A percentile compares a stretch with the other conserved stretches of the same genome.
Conservation (phyloP, 1,140 invertebrate species). For the Cydia amplana region DNA sequence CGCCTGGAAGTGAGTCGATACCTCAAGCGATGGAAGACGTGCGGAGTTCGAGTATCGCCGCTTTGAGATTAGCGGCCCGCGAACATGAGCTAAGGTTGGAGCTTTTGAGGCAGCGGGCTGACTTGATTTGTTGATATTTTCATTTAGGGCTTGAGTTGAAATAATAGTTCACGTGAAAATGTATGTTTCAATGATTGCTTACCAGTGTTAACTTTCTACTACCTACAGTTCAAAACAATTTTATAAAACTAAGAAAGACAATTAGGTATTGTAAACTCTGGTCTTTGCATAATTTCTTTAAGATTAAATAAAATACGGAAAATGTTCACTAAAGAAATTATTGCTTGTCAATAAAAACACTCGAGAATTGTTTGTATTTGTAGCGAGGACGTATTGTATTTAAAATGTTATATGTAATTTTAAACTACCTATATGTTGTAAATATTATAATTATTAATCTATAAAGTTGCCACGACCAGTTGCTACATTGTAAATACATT, state of each 20-base stretch:
- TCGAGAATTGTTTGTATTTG: background rate
- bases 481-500: background rate
- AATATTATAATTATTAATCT: background rate
- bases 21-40: conserved; percentile 84
- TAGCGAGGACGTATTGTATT: background rate
- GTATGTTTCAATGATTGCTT: conserved; percentile 14
- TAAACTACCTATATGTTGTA: background rate
- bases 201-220: background rate
- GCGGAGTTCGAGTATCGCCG: conserved; percentile 92
- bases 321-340: too few species aligned
- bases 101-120: conserved; percentile 85
- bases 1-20: conserved; percentile 69
- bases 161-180: background rate
- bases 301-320: too few species aligned
- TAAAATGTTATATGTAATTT: background rate
- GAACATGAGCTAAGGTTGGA: conserved; percentile 95
- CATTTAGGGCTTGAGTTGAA: background rate
- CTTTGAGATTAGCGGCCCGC: conserved; percentile 93
- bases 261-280: background rate
- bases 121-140: conserved; percentile 66
- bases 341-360: too few species aligned
- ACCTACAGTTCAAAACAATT: background rate
- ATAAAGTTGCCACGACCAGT: background rate
- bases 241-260: background rate
- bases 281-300: too few species aligned